These are phyloP conservation scores for Chlorodrepanis virens DNA, from an alignment of 2,113 vertebrate genomes.

Conservation along the genomic window DNA sequence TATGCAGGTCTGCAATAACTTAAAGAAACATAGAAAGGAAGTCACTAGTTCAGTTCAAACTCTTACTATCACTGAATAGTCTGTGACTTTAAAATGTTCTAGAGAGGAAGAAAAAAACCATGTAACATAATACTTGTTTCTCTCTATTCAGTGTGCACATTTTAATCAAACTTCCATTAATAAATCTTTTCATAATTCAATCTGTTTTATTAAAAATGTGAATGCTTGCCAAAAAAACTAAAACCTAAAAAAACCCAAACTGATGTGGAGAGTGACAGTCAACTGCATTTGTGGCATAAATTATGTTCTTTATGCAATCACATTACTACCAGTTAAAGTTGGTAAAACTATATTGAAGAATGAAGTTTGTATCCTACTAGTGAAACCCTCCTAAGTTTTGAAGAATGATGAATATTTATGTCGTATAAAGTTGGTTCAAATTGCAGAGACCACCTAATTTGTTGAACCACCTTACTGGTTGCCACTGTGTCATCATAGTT, in stretches of 20 bases:
- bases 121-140: neutral
- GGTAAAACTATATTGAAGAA: neutral
- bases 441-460: constrained; percentile 28
- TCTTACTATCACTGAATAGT: neutral
- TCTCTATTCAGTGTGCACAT: neutral
- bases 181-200: neutral
- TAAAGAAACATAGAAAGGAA: neutral
- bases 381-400: neutral
- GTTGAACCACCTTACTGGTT: neutral
- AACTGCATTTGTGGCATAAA: neutral
- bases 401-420: neutral
- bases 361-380: neutral
- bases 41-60: neutral
- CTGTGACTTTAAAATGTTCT: neutral
- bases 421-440: neutral
- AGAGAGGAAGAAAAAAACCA: neutral
- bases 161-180: neutral
- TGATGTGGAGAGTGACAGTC: neutral
- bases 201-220: neutral
- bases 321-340: neutral
- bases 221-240: neutral
- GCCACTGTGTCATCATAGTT: neutral
- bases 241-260: neutral
- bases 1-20: neutral
- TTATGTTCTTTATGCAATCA: neutral